A percentile compares a stretch with the other conserved stretches of the same genome.
Conservation (phyloP, 2,797 vertebrate species). For the Notolepis coatsorum region DNA sequence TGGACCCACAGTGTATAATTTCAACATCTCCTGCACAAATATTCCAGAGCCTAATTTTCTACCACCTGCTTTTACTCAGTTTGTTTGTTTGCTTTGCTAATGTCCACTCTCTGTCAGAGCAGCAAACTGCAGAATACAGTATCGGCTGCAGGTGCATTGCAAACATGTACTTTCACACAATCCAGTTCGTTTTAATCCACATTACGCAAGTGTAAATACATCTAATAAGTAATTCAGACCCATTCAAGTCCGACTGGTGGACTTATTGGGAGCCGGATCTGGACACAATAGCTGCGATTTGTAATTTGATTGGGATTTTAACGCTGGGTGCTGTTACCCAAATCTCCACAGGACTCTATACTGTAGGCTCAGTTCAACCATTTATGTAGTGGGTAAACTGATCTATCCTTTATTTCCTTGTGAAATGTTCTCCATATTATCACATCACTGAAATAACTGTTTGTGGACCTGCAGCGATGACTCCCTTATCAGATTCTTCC, state of each 20-base stretch:
- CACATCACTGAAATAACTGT: slow-evolving; percentile 16
- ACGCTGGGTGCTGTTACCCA: background rate
- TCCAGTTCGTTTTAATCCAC: no score
- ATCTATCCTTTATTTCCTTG: slow-evolving; percentile 2
- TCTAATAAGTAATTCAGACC: no score
- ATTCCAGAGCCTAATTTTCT: background rate
- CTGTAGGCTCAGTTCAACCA: background rate
- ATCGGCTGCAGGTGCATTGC: no score
- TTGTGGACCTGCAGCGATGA: slow-evolving; percentile 12
- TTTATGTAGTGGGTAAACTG: background rate
- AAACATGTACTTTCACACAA: no score
- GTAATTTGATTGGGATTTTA: background rate
- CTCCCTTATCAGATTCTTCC: slow-evolving; percentile 7
- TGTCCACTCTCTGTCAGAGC: slow-evolving; percentile 30
- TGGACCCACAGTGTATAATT: background rate
- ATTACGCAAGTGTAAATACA: no score
- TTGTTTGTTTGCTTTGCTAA: background rate
- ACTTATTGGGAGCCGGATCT: no score
- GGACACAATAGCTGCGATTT: no score
- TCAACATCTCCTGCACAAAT: background rate
- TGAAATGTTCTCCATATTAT: slow-evolving; percentile 1
- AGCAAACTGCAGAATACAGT: no score
- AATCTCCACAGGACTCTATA: background rate
- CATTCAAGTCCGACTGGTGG: no score
- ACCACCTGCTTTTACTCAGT: background rate